These are phyloP conservation scores for Idaea dimidiata DNA, from an alignment of 2,888 invertebrate genomes.

Conservation along the genomic window DNA sequence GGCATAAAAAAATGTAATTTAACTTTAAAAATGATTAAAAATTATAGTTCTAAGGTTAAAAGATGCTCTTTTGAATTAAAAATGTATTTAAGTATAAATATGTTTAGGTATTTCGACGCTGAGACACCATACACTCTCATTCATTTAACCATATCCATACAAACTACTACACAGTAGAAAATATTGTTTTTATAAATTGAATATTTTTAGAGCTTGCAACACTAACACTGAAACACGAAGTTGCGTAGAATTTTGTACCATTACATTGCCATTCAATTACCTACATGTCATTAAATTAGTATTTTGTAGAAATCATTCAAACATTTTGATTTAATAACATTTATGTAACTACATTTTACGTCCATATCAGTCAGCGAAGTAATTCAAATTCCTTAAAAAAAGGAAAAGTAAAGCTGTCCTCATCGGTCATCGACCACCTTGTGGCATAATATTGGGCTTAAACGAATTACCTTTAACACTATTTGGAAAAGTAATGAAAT, in stretches of 20 bases:
- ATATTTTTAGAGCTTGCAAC: slow-evolving; percentile 66
- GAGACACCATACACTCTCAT: slow-evolving; percentile 61
- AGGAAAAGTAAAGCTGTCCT: too few relatives aligned
- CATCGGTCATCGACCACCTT: too few relatives aligned
- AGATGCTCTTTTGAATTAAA: neutral
- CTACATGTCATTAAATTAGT: slow-evolving; percentile 3
- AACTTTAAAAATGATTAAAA: neutral
- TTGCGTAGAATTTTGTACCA: neutral
- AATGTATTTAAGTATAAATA: slow-evolving; percentile 31
- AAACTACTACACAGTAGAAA: slow-evolving; percentile 23
- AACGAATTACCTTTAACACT: too few relatives aligned
- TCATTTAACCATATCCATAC: slow-evolving; percentile 32
- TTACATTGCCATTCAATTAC: neutral
- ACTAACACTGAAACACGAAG: slow-evolving; percentile 55
- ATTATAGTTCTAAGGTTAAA: neutral
- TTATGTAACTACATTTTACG: neutral
- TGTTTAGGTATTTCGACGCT: slow-evolving; percentile 38
- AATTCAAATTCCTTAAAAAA: neutral
- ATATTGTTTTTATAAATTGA: slow-evolving; percentile 21
- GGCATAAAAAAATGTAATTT: neutral
- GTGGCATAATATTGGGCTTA: too few relatives aligned
- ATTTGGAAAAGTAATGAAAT: too few relatives aligned
- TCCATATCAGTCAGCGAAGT: neutral
- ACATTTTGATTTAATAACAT: neutral
- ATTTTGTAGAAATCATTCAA: neutral